Evolutionary conservation across 2,113 vertebrate genomes (phyloP), one percentile per base, ranked within the genome.

Genomic region (Anarrhichthys ocellatus): DNA sequence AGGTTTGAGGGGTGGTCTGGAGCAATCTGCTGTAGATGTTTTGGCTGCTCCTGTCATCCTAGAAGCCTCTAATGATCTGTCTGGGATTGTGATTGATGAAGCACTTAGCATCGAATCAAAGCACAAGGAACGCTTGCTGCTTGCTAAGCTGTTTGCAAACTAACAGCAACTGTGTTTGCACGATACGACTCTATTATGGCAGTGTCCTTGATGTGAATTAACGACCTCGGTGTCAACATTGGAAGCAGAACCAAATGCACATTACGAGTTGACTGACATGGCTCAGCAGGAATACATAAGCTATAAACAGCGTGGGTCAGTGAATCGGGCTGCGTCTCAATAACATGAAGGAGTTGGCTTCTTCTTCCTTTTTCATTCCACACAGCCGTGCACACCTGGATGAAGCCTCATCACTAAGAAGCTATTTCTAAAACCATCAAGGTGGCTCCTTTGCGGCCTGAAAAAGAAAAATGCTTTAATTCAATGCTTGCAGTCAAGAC

Each of bases 1-100:
- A 91, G 90, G 87, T 92, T 92, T 90, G 83, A 85, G 79, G 72
- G 92, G 85, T 87, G 88, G 88, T 90, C 88, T 70, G 79, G 75
- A 86, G 82, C 86, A 84, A 89, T 89, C 88, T 89, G 91, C 88
- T 81, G 73, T 89, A 61, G 82, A 90, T 91, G 81, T 88, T 92
- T 92, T 83, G 76, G 87, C 91, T 88, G 76, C 48, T 92, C 93
- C 74, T 91, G 92, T 94, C 92, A 92, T 90, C 88, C 80, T 83
- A 87, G 87, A 88, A 84, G 85, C 82, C 84, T 89, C 88, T 92
- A 94, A 93, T 92, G 90, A 92, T 93, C 88, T 87, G 89, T 89
- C 92, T 89, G 81, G 59, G 85, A 92, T 85, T 81, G 91, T 93
- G 91, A 94, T 92, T 92, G 93, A 94, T 94, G 92, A 90, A 93